A percentile compares a stretch with the other conserved stretches of the same genome.
These are phyloP conservation scores for Agonum fuliginosum DNA, from an alignment of 2,888 invertebrate genomes.

Conservation along the genomic window DNA sequence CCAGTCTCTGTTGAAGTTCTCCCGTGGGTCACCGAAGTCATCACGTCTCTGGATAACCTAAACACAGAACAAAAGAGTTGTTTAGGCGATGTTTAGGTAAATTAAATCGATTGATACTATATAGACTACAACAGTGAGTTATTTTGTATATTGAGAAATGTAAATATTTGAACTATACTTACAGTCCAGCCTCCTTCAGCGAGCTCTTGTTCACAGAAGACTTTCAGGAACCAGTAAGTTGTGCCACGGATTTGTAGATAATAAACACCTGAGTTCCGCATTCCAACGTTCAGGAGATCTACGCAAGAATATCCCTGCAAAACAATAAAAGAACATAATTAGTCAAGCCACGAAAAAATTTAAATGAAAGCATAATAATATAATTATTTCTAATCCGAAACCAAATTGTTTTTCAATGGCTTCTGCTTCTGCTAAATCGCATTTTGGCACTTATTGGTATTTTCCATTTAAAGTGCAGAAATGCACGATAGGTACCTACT, in stretches of 20 bases:
- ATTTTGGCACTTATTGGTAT: no score
- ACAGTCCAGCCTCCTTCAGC: slow-evolving; percentile 96
- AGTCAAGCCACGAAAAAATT: no score
- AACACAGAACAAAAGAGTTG: slow-evolving; percentile 52
- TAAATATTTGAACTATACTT: slow-evolving; percentile 70
- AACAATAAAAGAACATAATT: slow-evolving; percentile 67
- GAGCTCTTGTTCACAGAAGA: slow-evolving; percentile 91
- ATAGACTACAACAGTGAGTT: no score
- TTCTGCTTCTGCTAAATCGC: no score
- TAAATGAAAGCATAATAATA: no score
- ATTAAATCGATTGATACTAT: not conserved
- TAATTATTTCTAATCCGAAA: no score
- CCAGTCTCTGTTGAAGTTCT: slow-evolving; percentile 95
- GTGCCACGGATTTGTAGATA: slow-evolving; percentile 93
- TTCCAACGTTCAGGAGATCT: slow-evolving; percentile 89
- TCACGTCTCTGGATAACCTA: slow-evolving; percentile 93
- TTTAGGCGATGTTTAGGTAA: not conserved
- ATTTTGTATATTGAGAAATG: no score
- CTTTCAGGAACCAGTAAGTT: slow-evolving; percentile 94
- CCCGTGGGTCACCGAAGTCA: slow-evolving; percentile 89
- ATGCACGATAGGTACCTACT: no score
- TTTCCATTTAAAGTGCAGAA: no score
- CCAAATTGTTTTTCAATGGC: no score
- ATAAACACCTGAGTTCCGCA: slow-evolving; percentile 91
- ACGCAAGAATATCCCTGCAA: slow-evolving; percentile 91